These are phyloP conservation scores for Gadopsis marmoratus DNA, from an alignment of 2,797 vertebrate genomes.

Conservation along the genomic window DNA sequence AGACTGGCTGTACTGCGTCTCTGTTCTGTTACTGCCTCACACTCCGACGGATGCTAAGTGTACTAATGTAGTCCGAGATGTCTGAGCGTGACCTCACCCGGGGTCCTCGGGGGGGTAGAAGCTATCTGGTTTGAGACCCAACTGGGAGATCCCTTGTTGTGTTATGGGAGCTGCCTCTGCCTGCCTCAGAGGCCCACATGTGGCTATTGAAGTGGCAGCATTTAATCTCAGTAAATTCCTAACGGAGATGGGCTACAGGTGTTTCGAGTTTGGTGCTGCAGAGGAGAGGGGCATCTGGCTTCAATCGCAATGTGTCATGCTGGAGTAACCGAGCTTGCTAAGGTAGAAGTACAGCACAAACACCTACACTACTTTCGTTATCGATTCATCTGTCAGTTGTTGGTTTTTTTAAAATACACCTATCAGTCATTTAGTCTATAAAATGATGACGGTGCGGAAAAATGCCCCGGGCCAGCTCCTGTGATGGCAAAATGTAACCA, in stretches of 20 bases:
- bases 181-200: conserved; percentile 64
- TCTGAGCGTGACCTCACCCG: conserved; percentile 35
- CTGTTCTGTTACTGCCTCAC: neutral
- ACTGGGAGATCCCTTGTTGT: conserved; percentile 56
- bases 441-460: neutral
- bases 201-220: conserved; percentile 75
- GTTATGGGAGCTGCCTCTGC: conserved; percentile 49
- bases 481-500: too few relatives aligned
- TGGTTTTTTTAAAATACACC: neutral
- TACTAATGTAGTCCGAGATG: neutral
- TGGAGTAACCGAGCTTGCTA: conserved; percentile 45
- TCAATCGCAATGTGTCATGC: conserved; percentile 67
- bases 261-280: conserved; percentile 80
- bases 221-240: conserved; percentile 80
- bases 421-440: neutral
- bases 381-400: neutral
- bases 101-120: conserved; percentile 13
- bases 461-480: neutral
- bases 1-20: neutral
- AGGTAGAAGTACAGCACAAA: conserved; percentile 39
- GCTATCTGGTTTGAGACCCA: conserved; percentile 37
- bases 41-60: neutral
- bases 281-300: conserved; percentile 75
- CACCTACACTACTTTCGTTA: conserved; percentile 13
- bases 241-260: conserved; percentile 77